Base-by-base conservation (phyloP, 2,113 vertebrate species). In the Anseranas semipalmata region DNA sequence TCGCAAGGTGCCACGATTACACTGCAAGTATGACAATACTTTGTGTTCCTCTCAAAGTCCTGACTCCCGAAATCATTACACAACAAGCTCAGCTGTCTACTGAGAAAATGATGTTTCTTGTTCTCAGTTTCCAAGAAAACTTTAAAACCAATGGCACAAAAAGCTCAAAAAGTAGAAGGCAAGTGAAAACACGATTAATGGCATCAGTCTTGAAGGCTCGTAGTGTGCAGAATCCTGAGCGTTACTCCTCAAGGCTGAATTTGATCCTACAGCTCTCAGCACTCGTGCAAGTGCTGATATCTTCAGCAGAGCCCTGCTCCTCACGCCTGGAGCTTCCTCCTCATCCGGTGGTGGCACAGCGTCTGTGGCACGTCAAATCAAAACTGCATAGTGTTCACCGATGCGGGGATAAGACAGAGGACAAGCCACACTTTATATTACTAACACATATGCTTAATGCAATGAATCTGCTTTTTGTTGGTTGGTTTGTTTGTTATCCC, bases 251-350 rank as follows among this genome's bases (percentile, higher is more conserved):
- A 0, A 91, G 59, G 66, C 2, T 53, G 53, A 87, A 37, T 33
- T 81, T 75, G 50, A 80, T 28, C 17, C 33, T 80, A 30, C 1
- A 5, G 37, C 16, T 77, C 66, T 18, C 66, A 48, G 37, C 13
- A 16, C 4, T 14, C 22, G 35, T 18, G 33, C 55, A 46, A 88
- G 35, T 7, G 35, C 22, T 39, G 53, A 58, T 32, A 0, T 2
- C 27, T 60, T 30, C 53, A 30, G 16, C 73, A 78, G 30, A 68
- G 8, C 35, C 4, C 2, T 39, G 20, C 10, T 90, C 5, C 80
- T 84, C 11, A 15, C 0, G 0, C 67, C 55, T 2, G 0, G 35
- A 63, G n/a, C 10, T 82, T 66, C 15, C 18, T 28, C n/a, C 43
- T 19, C 20, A 39, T 12, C n/a, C 27, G 10, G 10, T 48, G 33